Percentiles rank a stretch among this genome's conserved stretches.
Conservation (phyloP, 1,140 invertebrate genomes). For the Agrilus planipennis region DNA sequence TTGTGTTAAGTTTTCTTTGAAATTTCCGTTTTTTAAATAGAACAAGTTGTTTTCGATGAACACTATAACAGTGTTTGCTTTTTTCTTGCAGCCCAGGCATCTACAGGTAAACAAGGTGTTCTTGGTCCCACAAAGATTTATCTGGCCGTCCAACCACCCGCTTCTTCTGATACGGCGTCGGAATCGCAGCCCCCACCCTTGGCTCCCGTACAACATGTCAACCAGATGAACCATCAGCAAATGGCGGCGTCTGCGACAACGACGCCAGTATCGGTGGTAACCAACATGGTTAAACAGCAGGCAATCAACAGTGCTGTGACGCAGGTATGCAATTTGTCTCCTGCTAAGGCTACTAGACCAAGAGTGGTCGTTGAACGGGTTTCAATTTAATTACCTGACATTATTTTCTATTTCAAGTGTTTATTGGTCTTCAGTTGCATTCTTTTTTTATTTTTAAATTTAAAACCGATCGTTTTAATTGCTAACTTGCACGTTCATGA, state of each 20-base stretch:
- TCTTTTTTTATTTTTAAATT: no score
- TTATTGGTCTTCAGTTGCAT: no score
- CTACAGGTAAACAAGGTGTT: slow-evolving; percentile 67
- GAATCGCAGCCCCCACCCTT: slow-evolving; percentile 38
- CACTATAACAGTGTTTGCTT: no score
- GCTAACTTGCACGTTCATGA: no score
- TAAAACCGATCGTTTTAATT: no score
- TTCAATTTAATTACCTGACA: no score
- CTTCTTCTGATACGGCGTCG: slow-evolving; percentile 9
- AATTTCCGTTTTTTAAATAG: no score
- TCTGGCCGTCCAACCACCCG: slow-evolving; percentile 59
- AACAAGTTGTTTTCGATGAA: no score
- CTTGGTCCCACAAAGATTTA: slow-evolving; percentile 76
- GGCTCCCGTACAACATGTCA: slow-evolving; percentile 34
- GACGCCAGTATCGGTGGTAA: slow-evolving; percentile 7
- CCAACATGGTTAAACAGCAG: neutral
- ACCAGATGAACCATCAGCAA: neutral
- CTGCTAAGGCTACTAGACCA: slow-evolving; percentile 14
- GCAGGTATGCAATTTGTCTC: slow-evolving; percentile 29
- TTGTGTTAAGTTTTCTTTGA: no score
- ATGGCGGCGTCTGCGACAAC: slow-evolving; percentile 4
- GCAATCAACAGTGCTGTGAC: slow-evolving; percentile 4
- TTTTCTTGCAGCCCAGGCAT: slow-evolving; percentile 53
- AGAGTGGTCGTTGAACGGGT: slow-evolving; percentile 25
- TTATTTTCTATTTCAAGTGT: no score